Base-by-base conservation (phyloP, 2,888 invertebrate species). In the Leucophora obtusa region DNA sequence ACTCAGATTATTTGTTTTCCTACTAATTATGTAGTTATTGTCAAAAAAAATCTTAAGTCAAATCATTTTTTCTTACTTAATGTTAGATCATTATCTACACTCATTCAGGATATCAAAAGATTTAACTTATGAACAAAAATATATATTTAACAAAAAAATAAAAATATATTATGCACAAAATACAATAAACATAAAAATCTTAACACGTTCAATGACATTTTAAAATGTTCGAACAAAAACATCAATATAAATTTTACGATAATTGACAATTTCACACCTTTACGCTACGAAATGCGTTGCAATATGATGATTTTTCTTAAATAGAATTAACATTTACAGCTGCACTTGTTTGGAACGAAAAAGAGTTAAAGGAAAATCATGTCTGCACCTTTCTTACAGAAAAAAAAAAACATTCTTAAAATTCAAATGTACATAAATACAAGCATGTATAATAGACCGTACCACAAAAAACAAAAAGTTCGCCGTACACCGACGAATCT, bases 251-350 rank as follows among this genome's bases (percentile, higher is more conserved):
- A 88, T 88, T 87, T 86, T 82, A 84, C 84, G 87, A 86, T 88
- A 88, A 88, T 88, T 88, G 85, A 85, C 82, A 85, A 86, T 86
- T 88, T 88, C 88, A 87, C 88, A 87, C 88, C 87, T 88, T 83
- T 84, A 73, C 50, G 70, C 76, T 70, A 71, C 56, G 43, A 69
- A 60, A 66, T 24, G 68, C 60, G 47, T 43, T 59, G 56, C 47
- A 65, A 73, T 65, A 62, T 58, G 51, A 68, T 76, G 80, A 69
- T 63, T 80, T 70, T 74, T 69, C 72, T 76, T 63, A 60, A 80
- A 76, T 74, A 74, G 54, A 66, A 38, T 38, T 38, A 65, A 56
- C 56, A 65, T 56, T 62, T 66, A 68, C 77, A 78, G 71, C 77
- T 78, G 77, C 77, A 78, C 77, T 78, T 78, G 77, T 78, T 78